Evolutionary conservation across 2,113 vertebrate species (phyloP), one percentile per base, ranked within the genome.

Genomic region (Sebastes fasciatus): DNA sequence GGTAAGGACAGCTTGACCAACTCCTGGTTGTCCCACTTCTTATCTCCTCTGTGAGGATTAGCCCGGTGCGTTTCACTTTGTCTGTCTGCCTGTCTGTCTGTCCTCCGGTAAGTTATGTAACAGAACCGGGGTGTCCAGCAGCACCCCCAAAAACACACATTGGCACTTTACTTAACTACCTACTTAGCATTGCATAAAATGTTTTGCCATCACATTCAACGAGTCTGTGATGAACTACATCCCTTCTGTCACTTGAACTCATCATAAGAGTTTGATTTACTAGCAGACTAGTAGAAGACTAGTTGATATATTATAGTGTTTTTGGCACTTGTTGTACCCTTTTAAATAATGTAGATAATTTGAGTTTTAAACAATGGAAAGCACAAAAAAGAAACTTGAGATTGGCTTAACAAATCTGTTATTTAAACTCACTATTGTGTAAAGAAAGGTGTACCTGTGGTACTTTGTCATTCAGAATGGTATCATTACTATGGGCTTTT

Each of bases 1-100:
- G 96, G 96, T 96, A 79, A 90, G 26, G 92, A 83, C 71, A n/a
- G 40, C 51, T 34, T 26, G 13, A 49, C 55, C 75, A 49, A 83
- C 75, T 70, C 82, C 13, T 79, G 8, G 21, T 26, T 76, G 86
- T 65, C 84, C 89, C 87, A 82, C 78, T 86, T 87, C 81, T 89
- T 88, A 89, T 81, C 83, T 77, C 60, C 2, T 55, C 54, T 46
- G 8, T 92, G 68, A 70, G 86, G 90, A 92, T 90, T 91, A 90
- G 13, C 54, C 26, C 40, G 69, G 23, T 6, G 65, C 45, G 1
- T 48, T 77, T 79, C 23, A 63, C 45, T 6, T 26, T n/a, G 11
- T 70, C 26, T 55, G 42, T 26, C 26, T 26, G 16, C 64, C 8
- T 73, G 55, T 58, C 26, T 43, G 64, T 69, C 17, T 16, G 26